Base-by-base conservation (phyloP, 2,888 invertebrate genomes). In the Neoascia interrupta region DNA sequence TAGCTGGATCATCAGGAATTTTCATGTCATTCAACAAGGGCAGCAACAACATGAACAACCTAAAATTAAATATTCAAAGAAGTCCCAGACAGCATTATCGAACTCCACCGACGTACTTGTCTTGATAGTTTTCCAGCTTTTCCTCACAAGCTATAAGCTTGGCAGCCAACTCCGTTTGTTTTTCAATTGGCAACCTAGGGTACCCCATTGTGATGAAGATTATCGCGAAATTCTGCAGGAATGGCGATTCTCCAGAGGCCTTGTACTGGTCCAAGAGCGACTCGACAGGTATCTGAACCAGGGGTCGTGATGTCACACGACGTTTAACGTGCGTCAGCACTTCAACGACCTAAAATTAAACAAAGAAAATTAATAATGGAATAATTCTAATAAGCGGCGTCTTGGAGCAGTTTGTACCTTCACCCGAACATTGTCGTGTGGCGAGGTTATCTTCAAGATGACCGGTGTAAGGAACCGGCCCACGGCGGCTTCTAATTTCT, bases 191-290 rank as follows among this genome's bases (percentile, higher is more conserved):
- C 83, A 97, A 89, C 56, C 97, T 91, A 0, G 97, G 96, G 89
- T 93, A 97, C 5, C 97, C 97, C 92, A 96, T 92, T 85, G 96
- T 96, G 79, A 98, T 94, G 87, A 97, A 98, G 84, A 98, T 96
- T 64, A 97, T 95, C 8, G 96, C 93, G 86, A 98, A 97, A 88
- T 98, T 98, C 94, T 97, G 90, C 15, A 91, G 91, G 85, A 86
- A 84, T 93, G 94, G 90, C 93, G 96, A 85, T 93, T 92, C 90
- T 1, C 83, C 82, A 0, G 84, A 81, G 3, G 95, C 92, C 84
- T 92, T 92, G 88, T 97, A 97, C 81, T 95, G 94, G 47, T 92
- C 90, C 49, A 98, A 88, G 11, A 98, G 90, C 3, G 94, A 92
- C 83, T 96, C 94, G 6, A 98, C 94, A 0, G 97, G 97, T 68